Evolutionary conservation across 2,797 vertebrate species (phyloP).

Genomic region (Rhinoraja longicauda): DNA sequence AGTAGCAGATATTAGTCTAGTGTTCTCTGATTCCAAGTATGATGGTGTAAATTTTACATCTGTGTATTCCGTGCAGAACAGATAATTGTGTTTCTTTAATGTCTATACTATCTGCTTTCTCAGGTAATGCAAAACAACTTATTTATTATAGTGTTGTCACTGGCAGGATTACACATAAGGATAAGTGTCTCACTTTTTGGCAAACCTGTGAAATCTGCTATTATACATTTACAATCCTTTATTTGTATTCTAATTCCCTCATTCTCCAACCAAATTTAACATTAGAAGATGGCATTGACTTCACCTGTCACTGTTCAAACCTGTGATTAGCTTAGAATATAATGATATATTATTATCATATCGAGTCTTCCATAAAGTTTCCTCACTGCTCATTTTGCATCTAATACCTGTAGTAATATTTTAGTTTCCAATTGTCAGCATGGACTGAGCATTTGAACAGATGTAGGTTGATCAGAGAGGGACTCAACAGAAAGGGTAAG

Average conservation of each 20-base stretch:
- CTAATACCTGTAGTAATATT: neutral
- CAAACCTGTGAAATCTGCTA: neutral
- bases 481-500: neutral
- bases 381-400: neutral
- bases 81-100: neutral
- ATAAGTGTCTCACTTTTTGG: neutral
- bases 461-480: neutral
- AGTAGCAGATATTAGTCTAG: neutral
- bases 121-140: constrained; percentile 8
- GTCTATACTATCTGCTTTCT: neutral
- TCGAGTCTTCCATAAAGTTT: neutral
- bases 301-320: neutral
- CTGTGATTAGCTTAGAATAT: neutral
- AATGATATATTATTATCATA: neutral
- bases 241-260: neutral
- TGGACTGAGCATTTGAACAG: neutral
- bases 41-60: neutral
- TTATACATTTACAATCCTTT: neutral
- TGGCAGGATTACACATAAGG: neutral
- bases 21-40: neutral
- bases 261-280: neutral
- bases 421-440: neutral
- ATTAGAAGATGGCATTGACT: neutral
- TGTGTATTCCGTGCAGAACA: neutral
- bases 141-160: neutral